phyloP scores from a whole-genome alignment of 2,888 invertebrate species.

The Sinhomidia bicolor region DNA sequence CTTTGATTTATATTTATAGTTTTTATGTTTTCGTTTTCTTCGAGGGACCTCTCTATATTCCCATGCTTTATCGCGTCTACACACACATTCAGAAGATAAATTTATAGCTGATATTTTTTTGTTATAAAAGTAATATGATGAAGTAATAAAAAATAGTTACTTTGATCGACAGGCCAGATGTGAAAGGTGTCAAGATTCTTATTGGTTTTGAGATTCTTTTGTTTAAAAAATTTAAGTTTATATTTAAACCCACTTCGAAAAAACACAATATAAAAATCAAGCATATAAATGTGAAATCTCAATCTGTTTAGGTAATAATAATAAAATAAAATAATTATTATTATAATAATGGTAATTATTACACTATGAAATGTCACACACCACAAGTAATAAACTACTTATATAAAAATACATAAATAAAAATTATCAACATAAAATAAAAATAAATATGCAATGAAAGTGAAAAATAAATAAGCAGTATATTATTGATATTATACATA shows the following conservation, averaged over 20 bases:
- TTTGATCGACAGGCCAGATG: slow-evolving; percentile 1
- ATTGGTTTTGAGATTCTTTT: slow-evolving; percentile 12
- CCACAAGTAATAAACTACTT: slow-evolving; percentile 37
- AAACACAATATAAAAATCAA: slow-evolving; percentile 17
- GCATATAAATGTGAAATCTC: slow-evolving; percentile 37
- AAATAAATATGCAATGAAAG: slow-evolving; percentile 42
- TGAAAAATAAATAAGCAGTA: slow-evolving; percentile 52
- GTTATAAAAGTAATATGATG: neutral
- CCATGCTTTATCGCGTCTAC: slow-evolving; percentile 5
- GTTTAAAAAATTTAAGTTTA: neutral
- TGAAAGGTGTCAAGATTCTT: neutral
- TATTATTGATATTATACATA: slow-evolving; percentile 7
- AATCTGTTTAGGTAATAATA: slow-evolving; percentile 33
- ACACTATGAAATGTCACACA: slow-evolving; percentile 20
- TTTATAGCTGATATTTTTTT: slow-evolving; percentile 13
- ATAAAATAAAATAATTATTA: too few relatives aligned
- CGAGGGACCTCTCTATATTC: neutral
- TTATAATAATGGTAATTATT: too few relatives aligned
- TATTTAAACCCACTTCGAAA: neutral
- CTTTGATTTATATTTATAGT: slow-evolving; percentile 31
- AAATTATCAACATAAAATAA: slow-evolving; percentile 3
- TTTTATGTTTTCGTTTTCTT: slow-evolving; percentile 17
- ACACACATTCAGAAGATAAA: slow-evolving; percentile 37
- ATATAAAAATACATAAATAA: neutral
- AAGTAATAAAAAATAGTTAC: slow-evolving; percentile 21